Conservation (phyloP, 2,797 vertebrate species). For the Toxotes lorentzi region DNA sequence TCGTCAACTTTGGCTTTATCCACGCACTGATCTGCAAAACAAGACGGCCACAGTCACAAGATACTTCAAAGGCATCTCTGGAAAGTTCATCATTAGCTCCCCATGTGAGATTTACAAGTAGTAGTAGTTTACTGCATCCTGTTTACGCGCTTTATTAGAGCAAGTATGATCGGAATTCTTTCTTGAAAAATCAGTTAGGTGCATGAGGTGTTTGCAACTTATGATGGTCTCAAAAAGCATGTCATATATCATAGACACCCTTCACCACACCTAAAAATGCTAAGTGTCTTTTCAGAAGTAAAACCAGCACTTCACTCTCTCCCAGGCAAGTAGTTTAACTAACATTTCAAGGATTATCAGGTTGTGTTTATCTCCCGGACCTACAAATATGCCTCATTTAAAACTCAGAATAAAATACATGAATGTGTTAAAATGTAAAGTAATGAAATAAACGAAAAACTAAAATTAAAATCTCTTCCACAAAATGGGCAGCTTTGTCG, state of each 20-base stretch:
- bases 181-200: not conserved
- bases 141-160: not conserved
- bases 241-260: too few relatives aligned
- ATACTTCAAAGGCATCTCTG: slow-evolving; percentile 15
- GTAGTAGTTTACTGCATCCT: slow-evolving; percentile 3
- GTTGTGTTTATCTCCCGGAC: not conserved
- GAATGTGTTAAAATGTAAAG: slow-evolving; percentile 8
- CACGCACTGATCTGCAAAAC: slow-evolving; percentile 92
- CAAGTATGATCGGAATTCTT: not conserved
- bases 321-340: not conserved
- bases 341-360: not conserved
- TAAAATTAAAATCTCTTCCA: not conserved
- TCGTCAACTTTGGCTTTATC: slow-evolving; percentile 98
- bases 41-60: slow-evolving; percentile 38
- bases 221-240: not conserved
- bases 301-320: not conserved
- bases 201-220: not conserved
- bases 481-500: not conserved
- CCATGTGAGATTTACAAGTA: slow-evolving; percentile 18
- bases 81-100: not conserved
- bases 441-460: not conserved
- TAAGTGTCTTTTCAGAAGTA: not conserved
- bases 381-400: not conserved
- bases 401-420: slow-evolving; percentile 1
- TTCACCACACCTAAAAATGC: too few relatives aligned